phyloP scores from a whole-genome alignment of 2,113 vertebrate species.

The Numenius arquata region DNA sequence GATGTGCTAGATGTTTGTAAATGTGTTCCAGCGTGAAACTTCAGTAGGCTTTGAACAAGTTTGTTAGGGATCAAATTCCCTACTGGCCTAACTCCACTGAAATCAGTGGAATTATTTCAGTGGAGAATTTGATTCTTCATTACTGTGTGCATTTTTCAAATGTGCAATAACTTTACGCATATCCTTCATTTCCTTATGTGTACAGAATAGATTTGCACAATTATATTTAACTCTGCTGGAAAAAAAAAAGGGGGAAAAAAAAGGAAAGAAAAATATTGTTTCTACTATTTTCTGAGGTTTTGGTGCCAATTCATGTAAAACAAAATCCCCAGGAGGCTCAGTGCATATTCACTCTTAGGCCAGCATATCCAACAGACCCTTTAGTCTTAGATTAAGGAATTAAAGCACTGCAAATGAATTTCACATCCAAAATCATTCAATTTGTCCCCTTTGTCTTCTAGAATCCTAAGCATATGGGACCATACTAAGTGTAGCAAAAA shows the following conservation, averaged over 20 bases:
- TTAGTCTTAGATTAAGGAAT: slow-evolving; percentile 72
- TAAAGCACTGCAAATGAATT: slow-evolving; percentile 71
- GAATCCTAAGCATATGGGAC: slow-evolving; percentile 66
- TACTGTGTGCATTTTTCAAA: not conserved
- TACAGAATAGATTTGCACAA: not conserved
- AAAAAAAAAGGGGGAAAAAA: not conserved
- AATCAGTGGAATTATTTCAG: not conserved
- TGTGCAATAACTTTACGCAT: not conserved
- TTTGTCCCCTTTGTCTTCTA: slow-evolving; percentile 60
- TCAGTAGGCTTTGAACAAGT: not conserved
- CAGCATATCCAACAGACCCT: slow-evolving; percentile 49
- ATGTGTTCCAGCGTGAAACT: not conserved
- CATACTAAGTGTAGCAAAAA: slow-evolving; percentile 54
- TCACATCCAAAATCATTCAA: slow-evolving; percentile 65
- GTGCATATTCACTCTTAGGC: slow-evolving; percentile 46
- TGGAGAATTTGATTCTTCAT: not conserved
- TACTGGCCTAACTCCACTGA: not conserved
- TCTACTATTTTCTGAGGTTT: slow-evolving; percentile 18
- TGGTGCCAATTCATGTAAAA: not conserved
- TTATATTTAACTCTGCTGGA: not conserved
- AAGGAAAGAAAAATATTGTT: not conserved
- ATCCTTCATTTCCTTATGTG: not conserved
- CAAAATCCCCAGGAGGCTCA: slow-evolving; percentile 40
- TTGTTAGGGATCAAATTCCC: not conserved
- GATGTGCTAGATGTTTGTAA: not conserved